Conservation (phyloP, 2,888 invertebrate genomes). For the Andrena minutula region DNA sequence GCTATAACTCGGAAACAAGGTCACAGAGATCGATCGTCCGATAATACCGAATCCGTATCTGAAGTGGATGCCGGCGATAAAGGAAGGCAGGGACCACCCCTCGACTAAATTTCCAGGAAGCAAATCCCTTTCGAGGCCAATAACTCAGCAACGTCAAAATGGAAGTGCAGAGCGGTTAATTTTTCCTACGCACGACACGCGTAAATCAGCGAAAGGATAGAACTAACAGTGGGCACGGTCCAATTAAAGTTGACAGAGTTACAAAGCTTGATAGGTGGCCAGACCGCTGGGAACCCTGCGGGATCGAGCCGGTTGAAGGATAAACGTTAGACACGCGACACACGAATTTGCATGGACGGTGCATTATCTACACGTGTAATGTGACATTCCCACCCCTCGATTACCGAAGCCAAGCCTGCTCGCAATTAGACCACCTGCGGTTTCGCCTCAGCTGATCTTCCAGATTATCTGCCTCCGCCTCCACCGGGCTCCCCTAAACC, state of each 20-base stretch:
- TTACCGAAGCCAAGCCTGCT: slow-evolving; percentile 61
- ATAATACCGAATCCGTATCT: too few species aligned
- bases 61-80: too few species aligned
- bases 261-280: slow-evolving; percentile 53
- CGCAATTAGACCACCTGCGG: slow-evolving; percentile 72
- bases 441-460: slow-evolving; percentile 53
- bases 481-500: slow-evolving; percentile 52
- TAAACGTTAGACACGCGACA: slow-evolving; percentile 73
- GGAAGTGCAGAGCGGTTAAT: slow-evolving; percentile 9
- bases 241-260: slow-evolving; percentile 56
- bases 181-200: slow-evolving; percentile 27
- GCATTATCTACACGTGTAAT: slow-evolving; percentile 74
- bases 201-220: slow-evolving; percentile 34
- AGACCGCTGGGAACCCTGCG: slow-evolving; percentile 31
- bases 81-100: neutral
- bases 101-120: too few species aligned
- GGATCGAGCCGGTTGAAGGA: slow-evolving; percentile 60
- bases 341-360: slow-evolving; percentile 71
- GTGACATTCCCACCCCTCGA: slow-evolving; percentile 68
- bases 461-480: slow-evolving; percentile 54
- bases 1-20: too few species aligned
- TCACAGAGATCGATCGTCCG: too few species aligned
- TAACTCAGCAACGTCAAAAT: too few species aligned
- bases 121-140: too few species aligned
- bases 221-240: slow-evolving; percentile 19